Percentiles rank a stretch among this genome's conserved stretches.
Evolutionary conservation across 2,888 invertebrate species (phyloP).

Genomic region (Smittia sp.): DNA sequence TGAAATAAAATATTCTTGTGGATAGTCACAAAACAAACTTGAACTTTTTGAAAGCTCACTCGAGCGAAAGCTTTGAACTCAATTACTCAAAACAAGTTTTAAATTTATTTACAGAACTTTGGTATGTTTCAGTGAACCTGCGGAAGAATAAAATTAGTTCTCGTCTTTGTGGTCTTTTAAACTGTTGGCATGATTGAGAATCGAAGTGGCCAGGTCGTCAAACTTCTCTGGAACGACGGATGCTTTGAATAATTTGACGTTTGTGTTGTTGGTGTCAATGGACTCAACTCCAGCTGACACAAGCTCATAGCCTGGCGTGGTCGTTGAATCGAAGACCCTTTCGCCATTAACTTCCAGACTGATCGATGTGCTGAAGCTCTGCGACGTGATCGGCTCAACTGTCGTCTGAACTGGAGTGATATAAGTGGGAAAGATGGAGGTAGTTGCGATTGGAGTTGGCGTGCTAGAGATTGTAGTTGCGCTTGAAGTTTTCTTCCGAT

Average conservation of each 20-base stretch:
- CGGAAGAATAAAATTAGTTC: neutral
- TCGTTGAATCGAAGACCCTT: neutral
- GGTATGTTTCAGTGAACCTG: neutral
- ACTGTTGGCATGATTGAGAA: constrained; percentile 52
- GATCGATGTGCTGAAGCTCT: constrained; percentile 57
- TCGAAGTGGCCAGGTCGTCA: constrained; percentile 50
- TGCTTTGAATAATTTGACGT: constrained; percentile 46
- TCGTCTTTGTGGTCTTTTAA: neutral
- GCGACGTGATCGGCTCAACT: constrained; percentile 50
- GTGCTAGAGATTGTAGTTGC: constrained; percentile 40
- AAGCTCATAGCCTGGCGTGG: constrained; percentile 43
- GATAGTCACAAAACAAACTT: too few relatives aligned
- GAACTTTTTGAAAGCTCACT: neutral
- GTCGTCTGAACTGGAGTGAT: constrained; percentile 41
- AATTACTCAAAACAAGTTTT: neutral
- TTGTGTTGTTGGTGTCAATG: constrained; percentile 42
- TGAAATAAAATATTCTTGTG: too few relatives aligned
- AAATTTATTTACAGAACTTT: constrained; percentile 2
- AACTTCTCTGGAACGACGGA: constrained; percentile 45
- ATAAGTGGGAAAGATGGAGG: constrained; percentile 42
- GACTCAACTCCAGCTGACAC: constrained; percentile 43
- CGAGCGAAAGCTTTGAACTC: neutral
- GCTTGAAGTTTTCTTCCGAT: constrained; percentile 33
- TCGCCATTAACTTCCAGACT: constrained; percentile 56
- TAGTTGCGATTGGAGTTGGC: constrained; percentile 43